phyloP scores from a whole-genome alignment of 2,888 invertebrate genomes.

The Adineta ricciae region DNA sequence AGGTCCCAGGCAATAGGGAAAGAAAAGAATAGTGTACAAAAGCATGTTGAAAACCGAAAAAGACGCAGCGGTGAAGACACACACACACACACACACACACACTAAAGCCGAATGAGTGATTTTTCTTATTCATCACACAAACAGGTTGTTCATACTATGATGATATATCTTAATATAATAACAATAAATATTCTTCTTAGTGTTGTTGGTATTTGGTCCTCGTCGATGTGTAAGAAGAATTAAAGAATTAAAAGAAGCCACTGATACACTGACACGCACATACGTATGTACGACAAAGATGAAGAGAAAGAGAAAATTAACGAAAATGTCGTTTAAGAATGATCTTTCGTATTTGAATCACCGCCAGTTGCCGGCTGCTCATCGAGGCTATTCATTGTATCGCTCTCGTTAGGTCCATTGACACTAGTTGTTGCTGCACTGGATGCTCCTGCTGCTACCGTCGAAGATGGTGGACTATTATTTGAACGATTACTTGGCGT shows the following conservation, averaged over 20 bases:
- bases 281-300: background rate
- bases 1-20: background rate
- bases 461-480: constrained; percentile 11
- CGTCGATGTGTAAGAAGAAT: background rate
- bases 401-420: background rate
- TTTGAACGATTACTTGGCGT: background rate
- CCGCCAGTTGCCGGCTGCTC: constrained; percentile 6
- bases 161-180: background rate
- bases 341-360: background rate
- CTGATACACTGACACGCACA: background rate
- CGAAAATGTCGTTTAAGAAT: background rate
- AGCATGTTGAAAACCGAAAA: constrained; percentile 12
- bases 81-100: background rate
- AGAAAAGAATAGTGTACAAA: constrained; percentile 5
- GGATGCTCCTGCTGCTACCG: background rate
- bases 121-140: background rate
- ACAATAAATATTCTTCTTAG: background rate
- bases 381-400: background rate
- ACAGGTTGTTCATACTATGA: background rate
- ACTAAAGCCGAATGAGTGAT: background rate
- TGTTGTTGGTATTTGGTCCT: background rate
- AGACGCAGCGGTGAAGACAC: background rate
- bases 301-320: background rate
- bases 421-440: background rate
- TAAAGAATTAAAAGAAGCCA: constrained; percentile 7